Evolutionary conservation across 1,140 invertebrate genomes (phyloP), one percentile per base, ranked within the genome.

Genomic region (Drosophila pseudoobscura): DNA sequence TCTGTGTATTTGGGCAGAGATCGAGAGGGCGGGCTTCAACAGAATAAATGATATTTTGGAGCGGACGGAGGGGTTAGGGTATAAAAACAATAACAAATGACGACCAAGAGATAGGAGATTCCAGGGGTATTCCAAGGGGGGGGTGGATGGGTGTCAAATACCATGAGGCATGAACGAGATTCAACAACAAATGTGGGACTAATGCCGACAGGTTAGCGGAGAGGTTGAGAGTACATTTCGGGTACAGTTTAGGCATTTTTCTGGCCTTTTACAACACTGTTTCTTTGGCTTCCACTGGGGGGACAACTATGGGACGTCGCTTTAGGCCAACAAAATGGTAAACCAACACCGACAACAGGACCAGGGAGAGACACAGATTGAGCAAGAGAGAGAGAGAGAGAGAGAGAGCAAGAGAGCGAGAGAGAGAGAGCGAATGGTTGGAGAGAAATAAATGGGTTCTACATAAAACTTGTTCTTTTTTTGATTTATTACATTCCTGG

Each of bases 401-500:
- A 43, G 15, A 62, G 54, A 72, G 60, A 68, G 41, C n/a, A n/a
- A 52, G n/a, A 72, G 22, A 24, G 22, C 4, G 2, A 24, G 22
- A 24, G 45, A 51, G 29, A 70, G 45, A 51, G 22, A 70, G 41
- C 57, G 43, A 60, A 52, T 45, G 57, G 45, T 0, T 0, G 4
- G 11, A 39, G 35, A 13, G 45, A 39, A 3, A 39, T 11, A 13
- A 9, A 39, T 39, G 35, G 75, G 56, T 68, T 52, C 45, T 39
- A 39, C 35, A 57, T 69, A 75, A 41, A 89, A 66, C 70, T 83
- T 79, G 51, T 66, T 76, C 88, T 85, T 39, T 76, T 85, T 85
- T 39, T 88, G 83, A 78, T 78, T 82, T 88, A 83, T 83, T 78
- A 77, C 71, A 87, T 75, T 56, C 60, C 47, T 63, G 69, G 79